Evolutionary conservation across 1,140 invertebrate species (phyloP).

Genomic region (Leucophenga varia): DNA sequence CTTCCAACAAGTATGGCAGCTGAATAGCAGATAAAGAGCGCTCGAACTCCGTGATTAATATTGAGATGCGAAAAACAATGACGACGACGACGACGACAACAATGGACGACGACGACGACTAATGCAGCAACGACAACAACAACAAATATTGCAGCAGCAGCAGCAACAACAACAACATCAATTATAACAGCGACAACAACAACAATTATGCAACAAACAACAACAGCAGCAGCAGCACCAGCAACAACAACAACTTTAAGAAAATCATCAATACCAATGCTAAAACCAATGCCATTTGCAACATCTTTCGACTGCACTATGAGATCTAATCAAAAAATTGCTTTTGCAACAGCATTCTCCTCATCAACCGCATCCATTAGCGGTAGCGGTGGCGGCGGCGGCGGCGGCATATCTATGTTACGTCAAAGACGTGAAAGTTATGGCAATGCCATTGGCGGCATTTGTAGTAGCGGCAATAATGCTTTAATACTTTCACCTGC

Average conservation of each 20-base stretch:
- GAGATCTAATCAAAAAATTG: too few relatives aligned
- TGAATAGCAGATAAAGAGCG: slow-evolving; percentile 56
- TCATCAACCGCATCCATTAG: slow-evolving; percentile 5
- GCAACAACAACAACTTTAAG: slow-evolving; percentile 26
- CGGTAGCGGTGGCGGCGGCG: neutral
- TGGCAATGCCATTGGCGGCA: too few relatives aligned
- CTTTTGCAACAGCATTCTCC: neutral
- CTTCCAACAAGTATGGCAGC: slow-evolving; percentile 56
- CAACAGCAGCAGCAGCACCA: neutral
- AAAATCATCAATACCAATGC: slow-evolving; percentile 14
- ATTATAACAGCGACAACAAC: slow-evolving; percentile 3
- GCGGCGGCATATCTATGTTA: too few relatives aligned
- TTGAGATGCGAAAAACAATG: slow-evolving; percentile 43
- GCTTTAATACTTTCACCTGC: too few relatives aligned
- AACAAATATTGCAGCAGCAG: neutral
- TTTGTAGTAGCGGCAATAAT: too few relatives aligned
- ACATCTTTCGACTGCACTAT: too few relatives aligned
- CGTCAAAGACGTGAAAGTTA: too few relatives aligned
- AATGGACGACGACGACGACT: slow-evolving; percentile 10
- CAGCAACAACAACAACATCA: slow-evolving; percentile 9
- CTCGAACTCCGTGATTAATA: slow-evolving; percentile 50
- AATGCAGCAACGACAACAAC: slow-evolving; percentile 3
- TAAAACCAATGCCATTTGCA: slow-evolving; percentile 30
- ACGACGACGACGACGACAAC: slow-evolving; percentile 11
- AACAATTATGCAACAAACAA: slow-evolving; percentile 1